Base-by-base conservation (phyloP, 2,888 invertebrate genomes). In the Aspidiotus destructor region DNA sequence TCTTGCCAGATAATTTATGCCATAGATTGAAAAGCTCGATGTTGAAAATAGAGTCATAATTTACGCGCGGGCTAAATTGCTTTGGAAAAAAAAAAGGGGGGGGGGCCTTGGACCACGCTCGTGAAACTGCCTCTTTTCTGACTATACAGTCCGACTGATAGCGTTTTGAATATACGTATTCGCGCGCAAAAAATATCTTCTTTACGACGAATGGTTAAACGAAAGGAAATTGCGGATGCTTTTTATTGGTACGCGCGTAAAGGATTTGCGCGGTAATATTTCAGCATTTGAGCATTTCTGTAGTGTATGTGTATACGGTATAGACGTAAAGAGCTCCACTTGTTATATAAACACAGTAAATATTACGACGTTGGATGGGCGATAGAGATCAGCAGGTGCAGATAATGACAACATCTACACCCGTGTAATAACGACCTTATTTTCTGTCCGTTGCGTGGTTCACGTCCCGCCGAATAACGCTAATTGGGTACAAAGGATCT, bases 321-420 rank as follows among this genome's bases (percentile, higher is more conserved):
- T n/a, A 48, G 48, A 11, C 48, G n/a, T 48, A 48, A 48, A 48
- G n/a, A n/a, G 48, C 48, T 48, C 48, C 11, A 11, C 48, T n/a
- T n/a, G 48, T 48, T 48, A 48, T 48, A 48, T n/a, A n/a, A 48
- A 48, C 48, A 57, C 55, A 65, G 55, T 65, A 65, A 65, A 65
- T 65, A 65, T 65, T 65, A 65, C 28, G 65, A 65, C 55, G 15
- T 28, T 28, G 57, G 65, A 65, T 65, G 65, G 65, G 57, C 54
- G 42, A 65, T 65, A 55, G 55, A 55, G 65, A 65, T 65, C 65
- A 65, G 65, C 65, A 65, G 65, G 65, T 65, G 65, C 65, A 44
- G 65, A 57, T 65, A 65, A 65, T 57, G 65, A 65, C 65, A 65
- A 55, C 65, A 65, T 65, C 58, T 55, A 57, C 44, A 65, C 65